phyloP scores from a whole-genome alignment of 1,140 invertebrate genomes.

The Zaprionus gabonicus region DNA sequence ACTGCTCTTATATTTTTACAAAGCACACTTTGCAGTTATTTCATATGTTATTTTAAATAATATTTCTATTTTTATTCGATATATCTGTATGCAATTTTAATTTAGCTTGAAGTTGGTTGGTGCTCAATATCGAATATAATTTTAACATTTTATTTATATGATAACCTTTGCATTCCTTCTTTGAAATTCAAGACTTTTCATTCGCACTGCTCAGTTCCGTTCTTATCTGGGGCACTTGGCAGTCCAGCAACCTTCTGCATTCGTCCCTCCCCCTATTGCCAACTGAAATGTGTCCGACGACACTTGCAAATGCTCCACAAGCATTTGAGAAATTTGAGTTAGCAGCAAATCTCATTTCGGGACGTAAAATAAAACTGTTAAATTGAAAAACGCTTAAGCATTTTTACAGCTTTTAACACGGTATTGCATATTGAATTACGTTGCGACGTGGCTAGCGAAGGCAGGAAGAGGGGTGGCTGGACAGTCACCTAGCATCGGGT shows the following conservation, averaged over 20 bases:
- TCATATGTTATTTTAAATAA: neutral
- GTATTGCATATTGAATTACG: constrained; percentile 79
- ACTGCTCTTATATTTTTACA: neutral
- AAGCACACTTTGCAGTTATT: neutral
- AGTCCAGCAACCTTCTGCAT: too few relatives aligned
- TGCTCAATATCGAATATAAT: too few relatives aligned
- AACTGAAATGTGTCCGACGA: neutral
- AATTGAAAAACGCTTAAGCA: constrained; percentile 82
- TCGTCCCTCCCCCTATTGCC: neutral
- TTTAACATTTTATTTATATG: too few relatives aligned
- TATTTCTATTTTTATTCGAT: neutral
- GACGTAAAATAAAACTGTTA: constrained; percentile 74
- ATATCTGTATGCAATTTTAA: neutral
- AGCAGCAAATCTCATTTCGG: constrained; percentile 70
- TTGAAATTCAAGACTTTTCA: neutral
- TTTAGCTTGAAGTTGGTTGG: neutral
- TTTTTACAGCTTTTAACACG: constrained; percentile 82
- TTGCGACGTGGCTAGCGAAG: constrained; percentile 10
- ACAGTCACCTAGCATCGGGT: constrained; percentile 16
- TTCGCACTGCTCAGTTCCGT: too few relatives aligned
- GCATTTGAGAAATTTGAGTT: constrained; percentile 72
- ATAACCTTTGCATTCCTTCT: neutral
- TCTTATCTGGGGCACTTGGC: too few relatives aligned
- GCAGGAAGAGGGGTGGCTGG: neutral
- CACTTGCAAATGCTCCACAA: constrained; percentile 64